Evolutionary conservation across 2,888 invertebrate species (phyloP).

Genomic region (Peribatodes rhomboidaria): DNA sequence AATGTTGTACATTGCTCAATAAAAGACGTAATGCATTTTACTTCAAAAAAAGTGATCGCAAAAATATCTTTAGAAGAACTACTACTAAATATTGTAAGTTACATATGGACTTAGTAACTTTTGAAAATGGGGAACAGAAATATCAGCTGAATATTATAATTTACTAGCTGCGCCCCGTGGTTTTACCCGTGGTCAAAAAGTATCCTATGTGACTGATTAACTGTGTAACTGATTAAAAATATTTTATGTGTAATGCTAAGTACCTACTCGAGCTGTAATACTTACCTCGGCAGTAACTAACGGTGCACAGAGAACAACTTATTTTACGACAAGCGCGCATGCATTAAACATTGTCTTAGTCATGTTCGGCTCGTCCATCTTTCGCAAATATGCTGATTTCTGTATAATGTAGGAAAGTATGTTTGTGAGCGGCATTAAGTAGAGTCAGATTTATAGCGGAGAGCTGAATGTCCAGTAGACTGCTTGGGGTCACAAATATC

Average conservation of each 20-base stretch:
- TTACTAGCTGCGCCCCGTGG: no score
- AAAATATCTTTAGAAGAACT: neutral
- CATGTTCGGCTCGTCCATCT: slow-evolving; percentile 15
- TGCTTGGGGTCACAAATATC: slow-evolving; percentile 2
- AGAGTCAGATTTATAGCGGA: neutral
- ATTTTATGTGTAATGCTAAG: no score
- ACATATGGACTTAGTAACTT: neutral
- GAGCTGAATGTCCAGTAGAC: neutral
- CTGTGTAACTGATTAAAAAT: no score
- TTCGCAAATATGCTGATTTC: slow-evolving; percentile 26
- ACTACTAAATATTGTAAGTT: no score
- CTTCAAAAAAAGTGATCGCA: neutral
- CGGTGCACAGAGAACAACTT: neutral
- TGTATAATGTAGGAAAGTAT: slow-evolving; percentile 16
- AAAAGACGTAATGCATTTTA: neutral
- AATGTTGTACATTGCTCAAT: slow-evolving; percentile 9
- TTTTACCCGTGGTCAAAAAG: no score
- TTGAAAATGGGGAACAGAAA: neutral
- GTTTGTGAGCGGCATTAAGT: slow-evolving; percentile 15
- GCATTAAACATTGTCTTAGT: slow-evolving; percentile 19
- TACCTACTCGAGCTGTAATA: neutral
- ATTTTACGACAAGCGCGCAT: slow-evolving; percentile 5
- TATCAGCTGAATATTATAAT: no score
- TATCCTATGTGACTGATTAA: no score
- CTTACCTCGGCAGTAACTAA: slow-evolving; percentile 3